A percentile compares a stretch with the other conserved stretches of the same genome.
These are phyloP conservation scores for Rhynchophorus ferrugineus DNA, from an alignment of 1,140 invertebrate species.

Conservation along the genomic window DNA sequence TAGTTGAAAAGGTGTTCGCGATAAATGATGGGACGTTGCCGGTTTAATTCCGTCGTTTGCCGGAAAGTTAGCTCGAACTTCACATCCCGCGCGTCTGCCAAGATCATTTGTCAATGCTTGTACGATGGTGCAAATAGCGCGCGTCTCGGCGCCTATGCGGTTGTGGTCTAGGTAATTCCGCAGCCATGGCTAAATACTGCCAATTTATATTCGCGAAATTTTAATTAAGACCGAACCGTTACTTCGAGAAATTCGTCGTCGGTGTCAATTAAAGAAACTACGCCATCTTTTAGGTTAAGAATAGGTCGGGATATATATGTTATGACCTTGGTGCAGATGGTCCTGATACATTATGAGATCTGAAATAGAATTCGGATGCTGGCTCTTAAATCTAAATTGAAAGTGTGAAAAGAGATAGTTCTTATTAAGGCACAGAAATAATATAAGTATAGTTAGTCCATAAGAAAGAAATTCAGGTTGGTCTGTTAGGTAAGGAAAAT, in stretches of 20 bases:
- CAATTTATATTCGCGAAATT: background rate
- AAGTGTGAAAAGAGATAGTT: too few species aligned
- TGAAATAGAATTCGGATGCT: too few species aligned
- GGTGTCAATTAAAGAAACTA: background rate
- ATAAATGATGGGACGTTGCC: slow-evolving; percentile 13
- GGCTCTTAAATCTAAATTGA: too few species aligned
- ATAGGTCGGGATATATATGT: background rate
- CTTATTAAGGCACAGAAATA: too few species aligned
- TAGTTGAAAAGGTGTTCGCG: slow-evolving; percentile 15
- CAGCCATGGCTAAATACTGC: background rate
- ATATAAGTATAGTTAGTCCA: too few species aligned
- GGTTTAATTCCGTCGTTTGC: slow-evolving; percentile 18
- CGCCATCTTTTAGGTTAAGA: too few species aligned
- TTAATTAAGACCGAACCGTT: background rate
- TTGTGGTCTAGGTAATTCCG: background rate
- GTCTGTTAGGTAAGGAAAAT: too few species aligned
- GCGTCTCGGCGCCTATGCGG: background rate
- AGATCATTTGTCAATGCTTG: slow-evolving; percentile 12
- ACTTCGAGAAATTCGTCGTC: too few species aligned
- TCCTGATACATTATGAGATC: background rate
- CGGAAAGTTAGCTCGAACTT: slow-evolving; percentile 12
- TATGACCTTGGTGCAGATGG: background rate
- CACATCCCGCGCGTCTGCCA: slow-evolving; percentile 8
- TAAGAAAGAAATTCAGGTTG: too few species aligned
- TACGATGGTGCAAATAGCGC: background rate